A percentile compares a stretch with the other conserved stretches of the same genome.
These are phyloP conservation scores for Pentalonia nigronervosa DNA, from an alignment of 1,140 invertebrate genomes.

Conservation along the genomic window DNA sequence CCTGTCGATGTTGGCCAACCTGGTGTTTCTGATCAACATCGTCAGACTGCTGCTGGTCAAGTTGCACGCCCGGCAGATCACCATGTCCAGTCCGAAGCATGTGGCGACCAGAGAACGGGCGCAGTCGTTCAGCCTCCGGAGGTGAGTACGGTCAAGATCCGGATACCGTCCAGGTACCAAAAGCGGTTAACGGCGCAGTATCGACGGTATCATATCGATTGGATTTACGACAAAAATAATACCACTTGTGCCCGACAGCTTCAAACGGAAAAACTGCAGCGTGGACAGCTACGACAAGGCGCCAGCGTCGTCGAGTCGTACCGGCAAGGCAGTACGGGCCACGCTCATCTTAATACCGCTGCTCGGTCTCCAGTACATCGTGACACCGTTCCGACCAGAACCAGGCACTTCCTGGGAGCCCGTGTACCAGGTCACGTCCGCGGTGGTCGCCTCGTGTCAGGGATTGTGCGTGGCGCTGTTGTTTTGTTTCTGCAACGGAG, in stretches of 20 bases:
- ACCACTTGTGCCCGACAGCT: not conserved
- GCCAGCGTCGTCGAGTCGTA: constrained; percentile 58
- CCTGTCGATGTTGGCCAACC: constrained; percentile 81
- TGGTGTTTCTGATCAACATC: constrained; percentile 81
- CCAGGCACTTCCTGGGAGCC: constrained; percentile 74
- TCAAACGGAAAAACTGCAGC: constrained; percentile 45
- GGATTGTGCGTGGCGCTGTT: constrained; percentile 89
- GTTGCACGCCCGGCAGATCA: constrained; percentile 71
- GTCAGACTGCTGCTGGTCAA: constrained; percentile 77
- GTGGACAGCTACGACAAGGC: constrained; percentile 49
- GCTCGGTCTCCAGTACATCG: constrained; percentile 83
- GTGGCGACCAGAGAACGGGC: constrained; percentile 59
- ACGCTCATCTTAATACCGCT: constrained; percentile 82
- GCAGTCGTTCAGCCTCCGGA: constrained; percentile 60
- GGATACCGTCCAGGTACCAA: not conserved
- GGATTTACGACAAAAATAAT: not conserved
- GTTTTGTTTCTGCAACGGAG: constrained; percentile 95
- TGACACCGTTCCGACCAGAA: constrained; percentile 86
- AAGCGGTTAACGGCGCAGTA: not conserved
- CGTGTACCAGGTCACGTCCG: constrained; percentile 83
- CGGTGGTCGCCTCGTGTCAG: constrained; percentile 85
- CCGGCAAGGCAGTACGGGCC: constrained; percentile 69
- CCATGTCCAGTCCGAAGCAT: constrained; percentile 68
- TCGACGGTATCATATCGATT: not conserved
- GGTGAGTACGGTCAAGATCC: constrained; percentile 43